Conservation (phyloP, 37 sponge, comb jelly and placozoan species). For the Mnemiopsis leidyi region DNA sequence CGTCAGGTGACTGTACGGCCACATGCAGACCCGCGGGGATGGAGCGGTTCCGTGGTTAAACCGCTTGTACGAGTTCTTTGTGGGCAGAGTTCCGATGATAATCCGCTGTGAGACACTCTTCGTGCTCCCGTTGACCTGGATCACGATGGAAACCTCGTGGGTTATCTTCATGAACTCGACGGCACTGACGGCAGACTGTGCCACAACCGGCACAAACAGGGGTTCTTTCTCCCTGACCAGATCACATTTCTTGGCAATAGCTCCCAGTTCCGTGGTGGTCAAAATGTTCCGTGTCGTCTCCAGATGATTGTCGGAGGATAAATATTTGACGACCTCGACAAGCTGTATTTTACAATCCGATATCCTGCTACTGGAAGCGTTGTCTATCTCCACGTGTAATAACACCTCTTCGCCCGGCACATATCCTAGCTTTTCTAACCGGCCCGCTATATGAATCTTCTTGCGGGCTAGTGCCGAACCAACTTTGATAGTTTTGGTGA, state of each 20-base stretch:
- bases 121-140: not conserved
- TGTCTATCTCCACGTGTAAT: not conserved
- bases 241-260: not conserved
- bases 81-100: not conserved
- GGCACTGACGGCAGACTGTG: not conserved
- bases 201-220: not conserved
- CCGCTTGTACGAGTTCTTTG: not conserved
- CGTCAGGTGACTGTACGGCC: not conserved
- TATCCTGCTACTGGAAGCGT: not conserved
- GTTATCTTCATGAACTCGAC: not conserved
- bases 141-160: not conserved
- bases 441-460: not conserved
- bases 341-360: not conserved
- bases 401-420: slow-evolving; percentile 20
- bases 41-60: not conserved
- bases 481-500: not conserved
- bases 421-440: slow-evolving; percentile 3
- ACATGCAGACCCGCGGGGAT: not conserved
- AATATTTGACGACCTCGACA: not conserved
- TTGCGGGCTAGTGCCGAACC: not conserved
- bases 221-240: not conserved
- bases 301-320: not conserved
- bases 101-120: not conserved
- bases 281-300: not conserved
- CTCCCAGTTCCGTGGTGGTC: not conserved